A percentile compares a stretch with the other conserved stretches of the same genome.
phyloP scores from a whole-genome alignment of 2,888 invertebrate genomes.

The Chymomyza amoena region DNA sequence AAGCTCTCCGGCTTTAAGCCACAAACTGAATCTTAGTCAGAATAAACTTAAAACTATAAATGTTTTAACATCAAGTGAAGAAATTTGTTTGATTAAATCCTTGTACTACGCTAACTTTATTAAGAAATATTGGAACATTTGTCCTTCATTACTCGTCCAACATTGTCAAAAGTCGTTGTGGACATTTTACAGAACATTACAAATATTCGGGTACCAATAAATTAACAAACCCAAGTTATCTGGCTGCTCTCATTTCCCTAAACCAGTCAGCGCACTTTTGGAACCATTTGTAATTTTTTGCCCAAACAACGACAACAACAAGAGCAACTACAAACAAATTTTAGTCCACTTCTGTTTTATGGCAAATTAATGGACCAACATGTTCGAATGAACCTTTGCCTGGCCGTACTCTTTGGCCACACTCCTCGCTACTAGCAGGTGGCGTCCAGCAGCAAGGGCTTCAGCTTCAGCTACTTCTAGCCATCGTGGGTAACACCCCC shows the following conservation, averaged over 20 bases:
- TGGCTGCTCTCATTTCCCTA: background rate
- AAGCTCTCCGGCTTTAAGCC: too few relatives aligned
- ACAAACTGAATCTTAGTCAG: too few relatives aligned
- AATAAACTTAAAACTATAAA: too few relatives aligned
- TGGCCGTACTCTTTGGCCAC: constrained; percentile 2
- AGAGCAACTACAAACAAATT: constrained; percentile 71
- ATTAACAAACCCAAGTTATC: constrained; percentile 45
- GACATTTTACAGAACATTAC: constrained; percentile 66
- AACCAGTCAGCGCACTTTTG: constrained; percentile 9
- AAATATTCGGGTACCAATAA: constrained; percentile 51
- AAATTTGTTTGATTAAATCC: too few relatives aligned
- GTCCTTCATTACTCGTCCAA: background rate
- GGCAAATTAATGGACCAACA: constrained; percentile 75
- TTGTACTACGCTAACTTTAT: background rate
- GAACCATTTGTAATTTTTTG: constrained; percentile 65
- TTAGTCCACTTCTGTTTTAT: constrained; percentile 75
- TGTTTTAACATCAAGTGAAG: too few relatives aligned
- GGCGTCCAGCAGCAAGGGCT: constrained; percentile 33
- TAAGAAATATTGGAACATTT: background rate
- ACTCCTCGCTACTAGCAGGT: constrained; percentile 63
- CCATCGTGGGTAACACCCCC: background rate
- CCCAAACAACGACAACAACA: constrained; percentile 24
- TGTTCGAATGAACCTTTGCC: constrained; percentile 42
- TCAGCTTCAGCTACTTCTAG: constrained; percentile 1
- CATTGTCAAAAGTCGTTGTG: constrained; percentile 47